These are phyloP conservation scores for Lomographa bimaculata DNA, from an alignment of 2,888 invertebrate species.

Conservation along the genomic window DNA sequence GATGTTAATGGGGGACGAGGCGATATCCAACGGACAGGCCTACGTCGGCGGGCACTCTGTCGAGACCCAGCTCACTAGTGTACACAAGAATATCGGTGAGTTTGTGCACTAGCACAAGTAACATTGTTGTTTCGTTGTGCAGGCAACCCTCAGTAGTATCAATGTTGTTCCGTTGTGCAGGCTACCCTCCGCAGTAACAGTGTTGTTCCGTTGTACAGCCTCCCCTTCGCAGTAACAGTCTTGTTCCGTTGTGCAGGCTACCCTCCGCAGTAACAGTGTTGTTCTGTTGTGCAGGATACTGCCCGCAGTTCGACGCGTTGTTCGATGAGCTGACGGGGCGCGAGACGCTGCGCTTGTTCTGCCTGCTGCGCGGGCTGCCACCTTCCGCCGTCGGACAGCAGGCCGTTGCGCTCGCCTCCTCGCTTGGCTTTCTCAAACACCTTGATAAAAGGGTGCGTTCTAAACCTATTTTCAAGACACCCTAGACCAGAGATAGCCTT, in stretches of 20 bases:
- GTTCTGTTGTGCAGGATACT: conserved; percentile 80
- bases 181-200: no score
- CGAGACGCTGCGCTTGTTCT: conserved; percentile 87
- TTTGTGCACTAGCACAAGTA: no score
- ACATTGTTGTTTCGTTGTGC: no score
- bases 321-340: no score
- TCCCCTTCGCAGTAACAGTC: no score
- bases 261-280: no score
- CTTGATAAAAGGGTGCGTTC: conserved; percentile 84
- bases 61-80: conserved; percentile 77
- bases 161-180: no score
- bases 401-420: conserved; percentile 71
- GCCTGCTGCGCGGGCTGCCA: conserved; percentile 85
- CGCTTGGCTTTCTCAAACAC: conserved; percentile 84
- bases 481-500: no score
- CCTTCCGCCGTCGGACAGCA: conserved; percentile 52
- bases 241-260: no score
- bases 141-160: no score
- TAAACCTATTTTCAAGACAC: no score
- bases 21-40: conserved; percentile 87
- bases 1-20: conserved; percentile 94
- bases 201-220: no score
- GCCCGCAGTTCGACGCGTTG: conserved; percentile 92
- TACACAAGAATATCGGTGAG: conserved; percentile 85
- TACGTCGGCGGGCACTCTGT: conserved; percentile 85